A percentile compares a stretch with the other conserved stretches of the same genome.
These are phyloP conservation scores for Pocillopora grandis DNA, from an alignment of 92 coral and sea anemone genomes.

Conservation along the genomic window DNA sequence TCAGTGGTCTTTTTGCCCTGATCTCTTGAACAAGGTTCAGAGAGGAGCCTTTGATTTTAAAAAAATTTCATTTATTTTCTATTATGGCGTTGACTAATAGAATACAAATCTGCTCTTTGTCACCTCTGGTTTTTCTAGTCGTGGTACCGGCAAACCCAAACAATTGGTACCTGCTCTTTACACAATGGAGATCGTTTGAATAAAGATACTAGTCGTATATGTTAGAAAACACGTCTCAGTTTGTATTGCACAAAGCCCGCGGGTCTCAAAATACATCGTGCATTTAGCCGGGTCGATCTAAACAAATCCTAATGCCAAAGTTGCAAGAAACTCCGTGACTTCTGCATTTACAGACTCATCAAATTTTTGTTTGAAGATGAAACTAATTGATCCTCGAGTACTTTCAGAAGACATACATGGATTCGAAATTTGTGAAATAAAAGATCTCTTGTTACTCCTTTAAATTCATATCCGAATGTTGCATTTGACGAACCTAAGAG, in stretches of 20 bases:
- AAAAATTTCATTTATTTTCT: no score
- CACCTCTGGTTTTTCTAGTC: background rate
- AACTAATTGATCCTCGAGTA: constrained; percentile 14
- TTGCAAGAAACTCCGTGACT: background rate
- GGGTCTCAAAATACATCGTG: background rate
- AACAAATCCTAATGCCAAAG: background rate
- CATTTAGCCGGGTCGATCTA: constrained; percentile 1
- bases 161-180: constrained; percentile 19
- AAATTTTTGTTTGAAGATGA: constrained; percentile 1
- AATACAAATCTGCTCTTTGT: no score
- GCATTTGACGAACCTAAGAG: background rate
- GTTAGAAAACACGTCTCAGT: background rate
- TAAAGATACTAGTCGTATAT: background rate
- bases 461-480: background rate
- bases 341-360: background rate
- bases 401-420: background rate
- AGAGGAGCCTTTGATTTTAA: no score
- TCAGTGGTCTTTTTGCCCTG: no score
- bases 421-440: background rate
- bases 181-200: constrained; percentile 4
- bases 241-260: constrained; percentile 2
- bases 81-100: no score
- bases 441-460: background rate
- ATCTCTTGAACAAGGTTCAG: no score
- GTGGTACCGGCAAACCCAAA: constrained; percentile 18